phyloP scores from a whole-genome alignment of 2,888 invertebrate species.

The Diarsia rubi region DNA sequence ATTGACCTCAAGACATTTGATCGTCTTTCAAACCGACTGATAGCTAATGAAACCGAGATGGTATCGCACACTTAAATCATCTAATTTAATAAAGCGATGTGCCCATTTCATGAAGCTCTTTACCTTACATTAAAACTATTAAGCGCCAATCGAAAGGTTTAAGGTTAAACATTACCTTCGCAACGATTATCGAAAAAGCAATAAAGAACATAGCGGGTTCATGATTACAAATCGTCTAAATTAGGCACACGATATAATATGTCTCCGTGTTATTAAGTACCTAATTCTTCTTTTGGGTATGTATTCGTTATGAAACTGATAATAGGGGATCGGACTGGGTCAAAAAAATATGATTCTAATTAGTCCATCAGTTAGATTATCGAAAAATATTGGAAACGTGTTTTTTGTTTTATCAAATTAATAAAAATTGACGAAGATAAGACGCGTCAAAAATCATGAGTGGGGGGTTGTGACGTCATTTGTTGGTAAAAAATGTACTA shows the following conservation, averaged over 20 bases:
- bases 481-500: too few species aligned
- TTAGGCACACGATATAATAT: constrained; percentile 66
- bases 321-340: too few species aligned
- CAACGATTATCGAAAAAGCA: constrained; percentile 70
- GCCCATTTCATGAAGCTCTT: constrained; percentile 69
- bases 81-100: constrained; percentile 76
- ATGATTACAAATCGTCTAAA: constrained; percentile 69
- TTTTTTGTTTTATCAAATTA: too few species aligned
- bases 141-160: constrained; percentile 71
- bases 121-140: constrained; percentile 68
- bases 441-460: too few species aligned
- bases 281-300: constrained; percentile 3
- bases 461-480: too few species aligned
- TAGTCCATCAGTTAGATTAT: too few species aligned
- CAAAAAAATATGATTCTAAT: too few species aligned
- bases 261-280: constrained; percentile 69
- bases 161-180: constrained; percentile 75
- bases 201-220: constrained; percentile 71
- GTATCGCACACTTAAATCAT: constrained; percentile 70
- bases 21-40: constrained; percentile 71
- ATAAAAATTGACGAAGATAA: too few species aligned
- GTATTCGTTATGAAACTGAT: constrained; percentile 57
- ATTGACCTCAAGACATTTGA: constrained; percentile 71
- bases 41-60: constrained; percentile 71
- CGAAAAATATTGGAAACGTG: too few species aligned